Base-by-base conservation (phyloP, 2,113 vertebrate genomes). In the Microtus oregoni region DNA sequence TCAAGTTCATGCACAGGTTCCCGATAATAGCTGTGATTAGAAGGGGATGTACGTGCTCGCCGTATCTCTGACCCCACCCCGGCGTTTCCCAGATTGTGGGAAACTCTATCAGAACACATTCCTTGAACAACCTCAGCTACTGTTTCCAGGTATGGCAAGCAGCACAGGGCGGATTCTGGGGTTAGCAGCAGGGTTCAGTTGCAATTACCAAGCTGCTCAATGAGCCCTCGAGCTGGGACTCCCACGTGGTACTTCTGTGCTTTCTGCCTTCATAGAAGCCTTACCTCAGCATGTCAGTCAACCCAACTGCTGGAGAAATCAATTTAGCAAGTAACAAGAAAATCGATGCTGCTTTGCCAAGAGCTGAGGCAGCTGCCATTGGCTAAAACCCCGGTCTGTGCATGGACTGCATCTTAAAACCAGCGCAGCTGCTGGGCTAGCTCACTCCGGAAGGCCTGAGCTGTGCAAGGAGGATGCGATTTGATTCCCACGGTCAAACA, bases 41-140 rank as follows among this genome's bases (percentile, higher is more conserved):
- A 92, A 96, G 86, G 83, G 77, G 0, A 85, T 63, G 5, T 20
- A 68, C 0, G 50, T 52, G 1, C 41, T 61, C n/a, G 38, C 94
- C 82, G 79, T 94, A 95, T 96, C 95, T 79, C 30, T 55, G 85
- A 32, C 55, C 67, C 88, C 38, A 50, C 76, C 61, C 61, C 63
- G 22, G 41, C 26, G 96, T 47, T 92, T 58, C 75, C 90, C 82
- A 50, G 65, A 38, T 22, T 67, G 65, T 89, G 94, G 79, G 82
- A 22, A 50, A 68, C 89, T 58, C 83, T 55, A 61, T 68, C 7
- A 5, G 0, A 1, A 26, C 50, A 4, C 72, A 67, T 82, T 77
- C 63, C 78, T 88, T 26, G 90, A 55, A 47, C 32, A 82, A 11
- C 28, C 11, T 77, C 50, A 19, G 13, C 3, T 3, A 30, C 79